A percentile compares a stretch with the other conserved stretches of the same genome.
phyloP scores from a whole-genome alignment of 2,888 invertebrate species.

The Chaetoderma sp. region DNA sequence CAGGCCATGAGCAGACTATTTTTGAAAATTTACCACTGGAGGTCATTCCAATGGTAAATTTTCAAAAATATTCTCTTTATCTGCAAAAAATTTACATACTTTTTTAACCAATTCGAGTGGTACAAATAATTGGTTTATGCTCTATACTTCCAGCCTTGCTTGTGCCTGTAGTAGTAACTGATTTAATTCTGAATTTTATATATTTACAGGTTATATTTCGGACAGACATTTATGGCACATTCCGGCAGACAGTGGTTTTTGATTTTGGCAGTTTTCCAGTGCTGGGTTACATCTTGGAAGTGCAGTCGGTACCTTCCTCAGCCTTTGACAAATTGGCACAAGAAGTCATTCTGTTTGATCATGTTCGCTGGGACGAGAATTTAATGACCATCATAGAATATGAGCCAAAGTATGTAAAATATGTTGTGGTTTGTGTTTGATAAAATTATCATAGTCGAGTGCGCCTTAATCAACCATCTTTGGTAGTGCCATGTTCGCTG shows the following conservation, averaged over 20 bases:
- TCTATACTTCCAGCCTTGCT: too few relatives aligned
- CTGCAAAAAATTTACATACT: too few relatives aligned
- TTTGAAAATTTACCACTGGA: too few relatives aligned
- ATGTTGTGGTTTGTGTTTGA: not conserved
- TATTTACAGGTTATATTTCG: slow-evolving; percentile 73
- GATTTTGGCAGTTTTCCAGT: slow-evolving; percentile 75
- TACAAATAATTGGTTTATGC: too few relatives aligned
- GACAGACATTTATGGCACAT: slow-evolving; percentile 82
- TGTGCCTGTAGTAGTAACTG: too few relatives aligned
- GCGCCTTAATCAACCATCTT: too few relatives aligned
- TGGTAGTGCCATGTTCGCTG: slow-evolving; percentile 74
- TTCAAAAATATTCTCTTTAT: too few relatives aligned
- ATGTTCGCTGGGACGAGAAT: slow-evolving; percentile 74
- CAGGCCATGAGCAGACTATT: too few relatives aligned
- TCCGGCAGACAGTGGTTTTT: slow-evolving; percentile 82
- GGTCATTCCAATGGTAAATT: too few relatives aligned
- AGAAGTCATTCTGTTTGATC: slow-evolving; percentile 58
- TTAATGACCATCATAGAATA: slow-evolving; percentile 73
- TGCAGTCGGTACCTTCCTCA: slow-evolving; percentile 80
- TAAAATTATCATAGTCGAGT: not conserved
- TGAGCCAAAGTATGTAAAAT: slow-evolving; percentile 52
- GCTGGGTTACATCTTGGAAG: slow-evolving; percentile 75
- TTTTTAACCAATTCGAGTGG: too few relatives aligned
- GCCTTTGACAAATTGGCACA: slow-evolving; percentile 71
- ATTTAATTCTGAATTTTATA: not conserved